These are phyloP conservation scores for Teleogryllus occipitalis DNA, from an alignment of 1,140 invertebrate species.

Conservation along the genomic window DNA sequence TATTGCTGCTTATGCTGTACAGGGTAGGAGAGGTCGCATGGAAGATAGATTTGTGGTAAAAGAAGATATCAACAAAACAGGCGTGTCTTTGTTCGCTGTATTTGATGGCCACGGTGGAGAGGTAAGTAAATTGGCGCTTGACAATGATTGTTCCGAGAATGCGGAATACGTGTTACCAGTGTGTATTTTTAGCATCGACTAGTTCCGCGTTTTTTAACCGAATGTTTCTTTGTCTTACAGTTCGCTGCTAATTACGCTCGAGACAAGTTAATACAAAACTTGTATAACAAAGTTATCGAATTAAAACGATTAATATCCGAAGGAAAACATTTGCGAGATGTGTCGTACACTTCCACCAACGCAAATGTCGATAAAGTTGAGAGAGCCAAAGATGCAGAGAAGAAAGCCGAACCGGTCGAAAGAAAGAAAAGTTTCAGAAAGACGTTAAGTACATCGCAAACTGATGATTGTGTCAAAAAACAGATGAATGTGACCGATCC, in stretches of 20 bases:
- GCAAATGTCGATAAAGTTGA: constrained; percentile 29
- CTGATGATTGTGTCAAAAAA: constrained; percentile 45
- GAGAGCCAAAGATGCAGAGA: constrained; percentile 32
- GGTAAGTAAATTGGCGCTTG: constrained; percentile 37
- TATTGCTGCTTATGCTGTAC: constrained; percentile 78
- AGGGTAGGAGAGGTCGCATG: constrained; percentile 82
- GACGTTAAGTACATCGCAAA: constrained; percentile 47
- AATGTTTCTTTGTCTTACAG: constrained; percentile 35
- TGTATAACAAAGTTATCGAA: constrained; percentile 64
- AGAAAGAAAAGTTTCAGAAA: constrained; percentile 57
- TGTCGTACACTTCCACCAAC: not conserved
- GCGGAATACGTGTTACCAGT: too few relatives aligned
- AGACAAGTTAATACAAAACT: constrained; percentile 67
- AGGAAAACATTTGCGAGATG: constrained; percentile 7
- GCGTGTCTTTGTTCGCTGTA: constrained; percentile 78
- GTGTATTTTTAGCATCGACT: not conserved
- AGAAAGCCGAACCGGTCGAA: constrained; percentile 34
- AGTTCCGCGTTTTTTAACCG: constrained; percentile 7
- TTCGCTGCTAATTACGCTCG: constrained; percentile 87
- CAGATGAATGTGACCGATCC: constrained; percentile 57
- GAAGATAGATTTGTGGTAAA: constrained; percentile 84
- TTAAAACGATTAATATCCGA: constrained; percentile 50
- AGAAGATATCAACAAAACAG: constrained; percentile 57
- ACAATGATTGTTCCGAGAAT: not conserved
- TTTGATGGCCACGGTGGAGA: constrained; percentile 94